These are phyloP conservation scores for Orthonychiurus folsomi DNA, from an alignment of 2,888 invertebrate species.

Conservation along the genomic window DNA sequence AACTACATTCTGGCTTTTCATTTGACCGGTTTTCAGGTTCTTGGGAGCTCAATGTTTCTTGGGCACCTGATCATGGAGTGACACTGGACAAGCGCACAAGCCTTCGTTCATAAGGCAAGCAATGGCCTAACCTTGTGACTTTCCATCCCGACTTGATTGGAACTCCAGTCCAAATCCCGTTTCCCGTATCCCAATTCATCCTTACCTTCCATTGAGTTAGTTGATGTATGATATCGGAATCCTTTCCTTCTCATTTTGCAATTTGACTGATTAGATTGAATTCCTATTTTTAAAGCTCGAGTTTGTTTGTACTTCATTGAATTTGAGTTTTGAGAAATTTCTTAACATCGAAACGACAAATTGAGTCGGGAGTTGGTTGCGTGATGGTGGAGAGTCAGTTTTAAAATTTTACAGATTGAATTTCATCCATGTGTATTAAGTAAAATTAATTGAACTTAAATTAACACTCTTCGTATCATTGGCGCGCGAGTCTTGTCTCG, in stretches of 20 bases:
- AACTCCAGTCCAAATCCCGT: background rate
- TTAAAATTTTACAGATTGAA: background rate
- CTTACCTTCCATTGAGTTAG: too few relatives aligned
- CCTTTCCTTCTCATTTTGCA: background rate
- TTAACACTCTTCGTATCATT: background rate
- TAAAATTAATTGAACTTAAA: too few relatives aligned
- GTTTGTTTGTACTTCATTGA: background rate
- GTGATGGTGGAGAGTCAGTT: background rate
- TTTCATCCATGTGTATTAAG: too few relatives aligned
- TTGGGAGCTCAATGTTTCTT: constrained; percentile 38
- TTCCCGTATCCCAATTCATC: background rate
- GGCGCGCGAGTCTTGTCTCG: background rate
- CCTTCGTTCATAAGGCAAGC: background rate
- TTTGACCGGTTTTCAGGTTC: constrained; percentile 38
- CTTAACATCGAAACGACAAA: background rate
- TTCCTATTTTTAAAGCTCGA: background rate
- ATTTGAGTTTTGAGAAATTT: background rate
- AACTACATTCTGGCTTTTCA: constrained; percentile 35
- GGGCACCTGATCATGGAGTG: constrained; percentile 29
- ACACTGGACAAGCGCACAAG: background rate
- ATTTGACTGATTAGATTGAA: background rate
- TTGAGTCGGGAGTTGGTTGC: background rate
- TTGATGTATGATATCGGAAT: background rate
- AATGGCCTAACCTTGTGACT: background rate
- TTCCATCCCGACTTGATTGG: background rate